Base-by-base conservation (phyloP, 2,888 invertebrate species). In the Mesorhabditis belari region DNA sequence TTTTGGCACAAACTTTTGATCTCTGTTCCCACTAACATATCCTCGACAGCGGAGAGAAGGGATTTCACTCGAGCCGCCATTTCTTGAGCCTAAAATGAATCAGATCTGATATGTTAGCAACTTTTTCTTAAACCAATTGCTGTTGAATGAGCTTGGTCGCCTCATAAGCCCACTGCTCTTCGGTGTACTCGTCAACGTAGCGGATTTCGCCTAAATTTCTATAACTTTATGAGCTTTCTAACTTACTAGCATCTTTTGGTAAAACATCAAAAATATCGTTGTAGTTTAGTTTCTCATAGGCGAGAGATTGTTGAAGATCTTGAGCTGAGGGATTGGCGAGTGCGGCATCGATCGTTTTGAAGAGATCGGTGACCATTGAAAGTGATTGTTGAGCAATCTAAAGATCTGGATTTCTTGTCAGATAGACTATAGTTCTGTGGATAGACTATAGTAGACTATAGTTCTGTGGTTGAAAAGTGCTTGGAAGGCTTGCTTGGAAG, bases 181-280 rank as follows among this genome's bases (percentile, higher is more conserved):
- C 58, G 4, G 70, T 70, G 62, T 71, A 71, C 59, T 74, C 74
- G 24, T 74, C 73, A 25, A 74, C 70, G 59, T 74, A 74, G 1
- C 71, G 69, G 59, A 73, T 73, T 49, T 70, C 55, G 24, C 64
- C 67, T 61, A 62, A 54, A 61, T 1, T 9, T 9, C 55, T 1
- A 1, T 24, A 35, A 35, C 12, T 2, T n/a, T 50, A 1, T 1
- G 21, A 50, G 23, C 1, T 35, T 56, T 9, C 21, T 17, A 25
- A 5, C 54, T 5, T 57, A 65, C 63, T 19, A 5, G 60, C 59
- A 61, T 73, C 67, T 21, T 49, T 52, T 19, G 74, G 73, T 2
- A 74, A 61, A 5, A 68, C 63, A 54, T 73, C 67, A 60, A 71
- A 74, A 9, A 74, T 28, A 27, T 62, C 62, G 55, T 74, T 62